Conservation (phyloP, 2,797 vertebrate species). For the Arnoldichthys spilopterus region DNA sequence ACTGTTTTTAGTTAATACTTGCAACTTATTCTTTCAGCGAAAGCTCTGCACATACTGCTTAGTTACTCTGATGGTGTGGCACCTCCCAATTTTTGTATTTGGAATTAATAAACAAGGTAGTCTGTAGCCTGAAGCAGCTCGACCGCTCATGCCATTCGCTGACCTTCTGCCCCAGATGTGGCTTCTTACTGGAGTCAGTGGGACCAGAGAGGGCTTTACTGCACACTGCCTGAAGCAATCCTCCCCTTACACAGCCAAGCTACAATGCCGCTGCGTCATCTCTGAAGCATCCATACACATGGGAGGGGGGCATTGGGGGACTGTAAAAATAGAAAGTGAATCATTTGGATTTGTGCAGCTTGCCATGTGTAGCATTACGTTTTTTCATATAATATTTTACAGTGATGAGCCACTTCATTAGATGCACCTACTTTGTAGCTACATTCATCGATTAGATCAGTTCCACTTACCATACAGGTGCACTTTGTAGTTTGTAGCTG, state of each 20-base stretch:
- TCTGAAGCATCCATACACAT: conserved; percentile 45
- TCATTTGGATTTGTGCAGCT: conserved; percentile 37
- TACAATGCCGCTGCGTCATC: conserved; percentile 45
- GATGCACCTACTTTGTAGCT: no score
- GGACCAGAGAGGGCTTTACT: conserved; percentile 17
- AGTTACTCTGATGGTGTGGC: not conserved
- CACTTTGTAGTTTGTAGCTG: no score
- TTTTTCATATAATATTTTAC: conserved; percentile 4
- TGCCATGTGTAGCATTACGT: conserved; percentile 12
- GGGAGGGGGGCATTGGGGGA: conserved; percentile 27
- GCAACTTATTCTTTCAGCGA: not conserved
- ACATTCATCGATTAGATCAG: no score
- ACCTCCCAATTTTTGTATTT: not conserved
- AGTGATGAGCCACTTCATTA: no score
- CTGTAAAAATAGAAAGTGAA: conserved; percentile 50
- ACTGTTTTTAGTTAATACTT: conserved; percentile 15
- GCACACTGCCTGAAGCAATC: conserved; percentile 15
- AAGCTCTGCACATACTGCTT: not conserved
- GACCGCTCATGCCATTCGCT: conserved; percentile 27
- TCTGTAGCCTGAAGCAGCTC: conserved; percentile 19
- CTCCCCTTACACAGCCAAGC: conserved; percentile 24
- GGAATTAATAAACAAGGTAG: not conserved
- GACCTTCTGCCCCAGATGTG: conserved; percentile 24
- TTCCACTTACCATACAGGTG: no score
- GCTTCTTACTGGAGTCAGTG: conserved; percentile 4